Evolutionary conservation across 1,140 invertebrate genomes (phyloP).

Genomic region (Campoletis sonorensis): DNA sequence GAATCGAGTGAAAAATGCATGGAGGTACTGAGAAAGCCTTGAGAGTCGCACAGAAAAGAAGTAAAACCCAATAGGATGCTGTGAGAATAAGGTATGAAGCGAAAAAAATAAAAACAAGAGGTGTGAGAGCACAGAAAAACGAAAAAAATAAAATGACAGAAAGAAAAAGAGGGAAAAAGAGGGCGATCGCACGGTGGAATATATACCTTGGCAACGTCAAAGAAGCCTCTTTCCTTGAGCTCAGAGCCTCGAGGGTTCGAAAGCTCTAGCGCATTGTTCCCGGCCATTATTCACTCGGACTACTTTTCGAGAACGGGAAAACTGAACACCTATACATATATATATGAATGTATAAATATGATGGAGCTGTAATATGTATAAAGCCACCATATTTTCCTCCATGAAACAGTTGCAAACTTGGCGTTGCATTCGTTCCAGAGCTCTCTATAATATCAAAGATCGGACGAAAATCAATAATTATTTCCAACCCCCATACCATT

Average conservation of each 20-base stretch:
- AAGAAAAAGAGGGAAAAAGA: conserved; percentile 13
- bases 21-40: neutral
- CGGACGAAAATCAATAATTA: conserved; percentile 41
- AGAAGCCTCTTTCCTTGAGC: conserved; percentile 54
- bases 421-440: conserved; percentile 26
- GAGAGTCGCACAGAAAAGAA: neutral
- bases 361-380: conserved; percentile 8
- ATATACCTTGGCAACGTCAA: conserved; percentile 52
- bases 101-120: conserved; percentile 20
- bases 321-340: neutral
- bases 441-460: conserved; percentile 9
- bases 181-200: conserved; percentile 12
- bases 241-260: conserved; percentile 42
- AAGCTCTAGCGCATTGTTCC: conserved; percentile 57
- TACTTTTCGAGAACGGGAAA: conserved; percentile 57
- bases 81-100: conserved; percentile 34
- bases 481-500: neutral
- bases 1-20: conserved; percentile 38
- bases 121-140: conserved; percentile 35
- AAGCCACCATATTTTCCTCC: neutral
- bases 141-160: neutral
- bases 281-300: conserved; percentile 63
- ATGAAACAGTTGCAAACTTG: conserved; percentile 28
- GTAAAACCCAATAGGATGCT: conserved; percentile 25
- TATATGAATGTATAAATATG: neutral